A percentile compares a stretch with the other conserved stretches of the same genome.
phyloP scores from a whole-genome alignment of 1,140 invertebrate species.

The Diabrotica undecimpunctata region DNA sequence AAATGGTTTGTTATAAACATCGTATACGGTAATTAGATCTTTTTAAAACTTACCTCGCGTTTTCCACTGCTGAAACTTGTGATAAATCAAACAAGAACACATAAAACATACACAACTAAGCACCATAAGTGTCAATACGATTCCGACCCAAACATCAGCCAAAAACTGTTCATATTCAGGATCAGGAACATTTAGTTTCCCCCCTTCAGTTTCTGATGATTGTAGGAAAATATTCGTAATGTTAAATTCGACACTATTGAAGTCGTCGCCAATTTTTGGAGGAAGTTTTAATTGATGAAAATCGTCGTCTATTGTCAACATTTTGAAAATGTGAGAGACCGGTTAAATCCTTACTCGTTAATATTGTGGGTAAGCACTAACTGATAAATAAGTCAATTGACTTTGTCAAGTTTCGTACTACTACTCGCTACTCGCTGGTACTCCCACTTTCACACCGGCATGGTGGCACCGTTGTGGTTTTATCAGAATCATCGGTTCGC shows the following conservation, averaged over 20 bases:
- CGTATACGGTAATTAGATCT: too few relatives aligned
- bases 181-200: constrained; percentile 30
- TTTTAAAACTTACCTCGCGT: constrained; percentile 58
- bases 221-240: constrained; percentile 18
- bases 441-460: too few relatives aligned
- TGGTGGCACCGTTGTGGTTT: too few relatives aligned
- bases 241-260: constrained; percentile 3
- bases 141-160: constrained; percentile 60
- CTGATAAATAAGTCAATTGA: too few relatives aligned
- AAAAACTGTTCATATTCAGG: constrained; percentile 49
- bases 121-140: constrained; percentile 57
- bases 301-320: constrained; percentile 11
- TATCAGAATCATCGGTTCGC: too few relatives aligned
- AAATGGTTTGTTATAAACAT: too few relatives aligned
- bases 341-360: background rate
- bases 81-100: constrained; percentile 59
- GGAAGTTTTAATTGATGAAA: constrained; percentile 5
- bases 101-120: constrained; percentile 59
- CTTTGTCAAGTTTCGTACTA: too few relatives aligned
- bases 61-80: constrained; percentile 66
- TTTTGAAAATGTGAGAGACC: background rate
- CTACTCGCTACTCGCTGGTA: too few relatives aligned
- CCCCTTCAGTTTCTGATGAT: constrained; percentile 10
- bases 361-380: background rate
- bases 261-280: background rate